Evolutionary conservation across 2,888 invertebrate genomes (phyloP), one percentile per base, ranked within the genome.

Genomic region (Erannis defoliaria): DNA sequence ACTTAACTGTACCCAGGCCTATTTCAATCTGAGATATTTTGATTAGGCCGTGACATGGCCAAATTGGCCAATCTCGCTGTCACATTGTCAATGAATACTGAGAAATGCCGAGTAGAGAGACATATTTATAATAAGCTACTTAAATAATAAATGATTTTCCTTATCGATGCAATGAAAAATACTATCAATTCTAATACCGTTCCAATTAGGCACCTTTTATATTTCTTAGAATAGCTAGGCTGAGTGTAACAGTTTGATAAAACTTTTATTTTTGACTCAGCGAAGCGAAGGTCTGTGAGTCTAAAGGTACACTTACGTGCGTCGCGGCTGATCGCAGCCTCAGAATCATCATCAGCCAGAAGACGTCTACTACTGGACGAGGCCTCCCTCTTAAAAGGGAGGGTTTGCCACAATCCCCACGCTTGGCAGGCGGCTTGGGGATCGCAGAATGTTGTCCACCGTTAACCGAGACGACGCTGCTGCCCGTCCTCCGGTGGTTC

Each of bases 31-130:
- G 16, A 45, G 45, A 29, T 37, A 50, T 50, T 50, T 50, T 35
- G 37, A 50, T 38, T 50, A 26, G 35, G 16, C 26, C 38, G 16
- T 37, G 37, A 37, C 50, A 45, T 21, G 50, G 6, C 50, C n/a
- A n/a, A n/a, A n/a, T n/a, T n/a, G n/a, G n/a, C n/a, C 49, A 37
- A 50, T 50, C 38, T 26, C 12, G 26, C 50, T 50, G 50, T 37
- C 50, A 50, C 37, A 37, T 50, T 38, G 50, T 37, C 50, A 50
- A 50, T 50, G 50, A 50, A 23, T 38, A 50, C 50, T 12, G 16
- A 50, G 50, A 50, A 50, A 46, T 29, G 10, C 12, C 10, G 26
- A 16, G 9, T 26, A 5, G 23, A 26, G 18, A n/a, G 37, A 9
- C 16, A n/a, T 8, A 8, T n/a, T n/a, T 26, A 26, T 38, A 50